Conservation (phyloP, 2,888 invertebrate genomes). For the Agrypnus murinus region DNA sequence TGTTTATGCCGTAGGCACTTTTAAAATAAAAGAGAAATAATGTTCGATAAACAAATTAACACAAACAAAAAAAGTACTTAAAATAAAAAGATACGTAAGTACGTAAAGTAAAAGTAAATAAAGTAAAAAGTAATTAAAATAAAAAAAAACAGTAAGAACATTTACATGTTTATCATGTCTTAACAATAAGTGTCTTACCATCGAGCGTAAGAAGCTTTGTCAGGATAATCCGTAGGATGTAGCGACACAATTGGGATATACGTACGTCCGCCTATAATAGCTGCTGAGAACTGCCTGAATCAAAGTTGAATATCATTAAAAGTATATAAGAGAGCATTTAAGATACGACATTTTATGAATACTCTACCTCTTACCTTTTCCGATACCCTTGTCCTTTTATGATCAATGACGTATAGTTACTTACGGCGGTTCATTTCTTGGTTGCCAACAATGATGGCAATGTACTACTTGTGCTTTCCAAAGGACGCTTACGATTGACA, state of each 20-base stretch:
- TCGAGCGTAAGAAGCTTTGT: conserved; percentile 67
- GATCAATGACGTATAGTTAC: conserved; percentile 43
- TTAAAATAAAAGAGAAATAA: too few relatives aligned
- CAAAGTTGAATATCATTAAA: conserved; percentile 68
- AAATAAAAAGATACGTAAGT: too few relatives aligned
- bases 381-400: conserved; percentile 64
- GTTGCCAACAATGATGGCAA: conserved; percentile 51
- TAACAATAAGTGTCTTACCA: conserved; percentile 47
- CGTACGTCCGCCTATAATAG: conserved; percentile 66
- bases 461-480: too few relatives aligned
- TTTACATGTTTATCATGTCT: too few relatives aligned
- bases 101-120: too few relatives aligned
- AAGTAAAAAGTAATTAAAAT: too few relatives aligned
- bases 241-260: conserved; percentile 45
- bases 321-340: conserved; percentile 19
- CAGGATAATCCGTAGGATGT: conserved; percentile 49
- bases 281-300: conserved; percentile 72
- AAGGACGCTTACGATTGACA: too few relatives aligned
- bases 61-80: too few relatives aligned
- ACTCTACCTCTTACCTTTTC: conserved; percentile 59
- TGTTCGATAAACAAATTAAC: too few relatives aligned
- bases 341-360: neutral
- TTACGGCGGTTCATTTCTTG: conserved; percentile 62
- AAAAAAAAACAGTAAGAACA: too few relatives aligned
- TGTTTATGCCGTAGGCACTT: too few relatives aligned